Percentiles rank a stretch among this genome's conserved stretches.
These are phyloP conservation scores for Mormyrus iriodes DNA, from an alignment of 2,113 vertebrate genomes.

Conservation along the genomic window DNA sequence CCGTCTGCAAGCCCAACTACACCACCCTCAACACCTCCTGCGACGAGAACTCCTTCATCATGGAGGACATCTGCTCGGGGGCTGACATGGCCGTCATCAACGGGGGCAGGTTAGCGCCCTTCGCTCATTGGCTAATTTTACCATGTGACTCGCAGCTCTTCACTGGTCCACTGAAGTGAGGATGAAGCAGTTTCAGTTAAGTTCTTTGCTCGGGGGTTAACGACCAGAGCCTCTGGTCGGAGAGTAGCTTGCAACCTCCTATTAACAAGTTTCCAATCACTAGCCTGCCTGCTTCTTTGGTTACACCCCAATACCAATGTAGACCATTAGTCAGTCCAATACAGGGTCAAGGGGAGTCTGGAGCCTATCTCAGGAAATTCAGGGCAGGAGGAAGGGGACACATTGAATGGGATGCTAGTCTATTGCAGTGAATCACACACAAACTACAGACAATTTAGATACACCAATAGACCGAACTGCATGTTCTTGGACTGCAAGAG, in stretches of 20 bases:
- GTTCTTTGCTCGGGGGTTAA: not conserved
- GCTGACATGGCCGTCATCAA: constrained; percentile 79
- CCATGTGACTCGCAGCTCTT: not conserved
- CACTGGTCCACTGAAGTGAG: not conserved
- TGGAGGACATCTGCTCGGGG: constrained; percentile 95
- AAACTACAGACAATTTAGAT: not conserved
- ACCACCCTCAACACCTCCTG: constrained; percentile 89
- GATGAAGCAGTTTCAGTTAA: too few species aligned
- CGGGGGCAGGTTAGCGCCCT: constrained; percentile 75
- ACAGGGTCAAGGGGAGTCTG: not conserved
- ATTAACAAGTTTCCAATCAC: not conserved
- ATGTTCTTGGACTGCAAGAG: not conserved
- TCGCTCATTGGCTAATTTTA: not conserved
- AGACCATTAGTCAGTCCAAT: not conserved
- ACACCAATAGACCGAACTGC: not conserved
- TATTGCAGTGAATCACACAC: not conserved
- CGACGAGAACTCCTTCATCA: constrained; percentile 84
- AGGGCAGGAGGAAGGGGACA: not conserved
- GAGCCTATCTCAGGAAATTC: not conserved
- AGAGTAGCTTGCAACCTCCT: not conserved
- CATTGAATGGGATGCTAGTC: not conserved
- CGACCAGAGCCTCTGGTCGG: not conserved
- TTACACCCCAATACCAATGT: not conserved
- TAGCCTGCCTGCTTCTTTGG: not conserved
- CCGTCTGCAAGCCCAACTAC: constrained; percentile 95